Percentiles rank a stretch among this genome's conserved stretches.
Evolutionary conservation across 2,113 vertebrate genomes (phyloP).

Genomic region (Gavia stellata): DNA sequence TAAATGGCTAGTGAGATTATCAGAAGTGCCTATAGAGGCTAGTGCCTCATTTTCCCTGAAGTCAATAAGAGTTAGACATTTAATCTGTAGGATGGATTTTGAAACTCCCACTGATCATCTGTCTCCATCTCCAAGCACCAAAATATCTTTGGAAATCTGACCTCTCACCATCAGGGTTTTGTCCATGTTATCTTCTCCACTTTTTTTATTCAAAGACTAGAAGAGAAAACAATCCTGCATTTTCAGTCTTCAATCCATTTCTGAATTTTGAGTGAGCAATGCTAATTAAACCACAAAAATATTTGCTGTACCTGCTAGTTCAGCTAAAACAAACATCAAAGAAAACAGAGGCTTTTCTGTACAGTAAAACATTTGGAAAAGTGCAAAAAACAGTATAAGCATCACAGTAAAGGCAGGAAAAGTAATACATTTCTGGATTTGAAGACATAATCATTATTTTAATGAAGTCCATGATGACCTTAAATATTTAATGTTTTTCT

Average conservation of each 20-base stretch:
- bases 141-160: neutral
- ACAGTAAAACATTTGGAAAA: neutral
- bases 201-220: neutral
- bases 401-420: neutral
- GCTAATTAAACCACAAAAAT: neutral
- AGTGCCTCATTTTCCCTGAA: conserved; percentile 8
- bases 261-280: neutral
- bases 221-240: neutral
- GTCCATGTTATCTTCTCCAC: neutral
- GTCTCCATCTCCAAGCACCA: neutral
- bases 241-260: neutral
- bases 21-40: neutral
- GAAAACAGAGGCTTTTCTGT: neutral
- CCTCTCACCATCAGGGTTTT: neutral
- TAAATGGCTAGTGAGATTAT: conserved; percentile 14
- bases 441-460: neutral
- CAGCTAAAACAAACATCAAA: neutral
- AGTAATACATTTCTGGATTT: neutral
- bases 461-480: neutral
- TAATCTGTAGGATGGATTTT: conserved; percentile 12
- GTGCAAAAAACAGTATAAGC: neutral
- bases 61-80: neutral
- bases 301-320: neutral
- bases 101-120: conserved; percentile 2
- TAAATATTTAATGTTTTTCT: neutral